These are phyloP conservation scores for Dynastes maya DNA, from an alignment of 2,888 invertebrate species.

Conservation along the genomic window DNA sequence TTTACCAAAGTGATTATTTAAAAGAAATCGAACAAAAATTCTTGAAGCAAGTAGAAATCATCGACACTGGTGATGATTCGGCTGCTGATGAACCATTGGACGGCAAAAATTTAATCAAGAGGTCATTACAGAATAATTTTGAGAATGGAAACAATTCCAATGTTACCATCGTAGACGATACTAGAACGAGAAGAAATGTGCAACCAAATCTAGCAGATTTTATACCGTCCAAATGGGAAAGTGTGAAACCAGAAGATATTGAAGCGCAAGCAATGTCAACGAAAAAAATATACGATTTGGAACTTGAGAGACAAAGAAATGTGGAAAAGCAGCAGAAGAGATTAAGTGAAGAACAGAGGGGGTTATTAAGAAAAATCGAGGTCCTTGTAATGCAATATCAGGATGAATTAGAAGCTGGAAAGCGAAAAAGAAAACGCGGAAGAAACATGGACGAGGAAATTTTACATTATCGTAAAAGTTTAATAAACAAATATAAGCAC, in stretches of 20 bases:
- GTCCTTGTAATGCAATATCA: conserved; percentile 93
- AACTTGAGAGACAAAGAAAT: conserved; percentile 63
- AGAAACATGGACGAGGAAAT: conserved; percentile 84
- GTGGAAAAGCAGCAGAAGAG: conserved; percentile 68
- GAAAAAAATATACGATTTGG: conserved; percentile 85
- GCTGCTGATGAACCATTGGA: conserved; percentile 67
- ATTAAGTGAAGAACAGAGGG: conserved; percentile 69
- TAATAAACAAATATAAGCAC: conserved; percentile 74
- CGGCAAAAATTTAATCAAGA: conserved; percentile 65
- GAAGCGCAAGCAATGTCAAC: conserved; percentile 88
- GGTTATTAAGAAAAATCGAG: conserved; percentile 86
- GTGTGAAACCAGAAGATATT: conserved; percentile 87
- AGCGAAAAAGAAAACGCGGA: conserved; percentile 77
- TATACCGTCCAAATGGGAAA: conserved; percentile 96
- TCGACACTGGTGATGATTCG: conserved; percentile 64
- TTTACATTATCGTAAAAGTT: conserved; percentile 87
- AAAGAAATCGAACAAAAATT: conserved; percentile 89
- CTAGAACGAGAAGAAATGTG: conserved; percentile 48
- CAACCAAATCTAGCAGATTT: conserved; percentile 75
- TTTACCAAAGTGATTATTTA: conserved; percentile 92
- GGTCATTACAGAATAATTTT: conserved; percentile 60
- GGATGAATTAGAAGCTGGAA: conserved; percentile 91
- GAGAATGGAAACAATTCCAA: conserved; percentile 39
- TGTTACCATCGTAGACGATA: conserved; percentile 47
- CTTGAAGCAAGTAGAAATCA: conserved; percentile 75